Evolutionary conservation across 2,113 vertebrate species (phyloP).

Genomic region (Pelusios castaneus): DNA sequence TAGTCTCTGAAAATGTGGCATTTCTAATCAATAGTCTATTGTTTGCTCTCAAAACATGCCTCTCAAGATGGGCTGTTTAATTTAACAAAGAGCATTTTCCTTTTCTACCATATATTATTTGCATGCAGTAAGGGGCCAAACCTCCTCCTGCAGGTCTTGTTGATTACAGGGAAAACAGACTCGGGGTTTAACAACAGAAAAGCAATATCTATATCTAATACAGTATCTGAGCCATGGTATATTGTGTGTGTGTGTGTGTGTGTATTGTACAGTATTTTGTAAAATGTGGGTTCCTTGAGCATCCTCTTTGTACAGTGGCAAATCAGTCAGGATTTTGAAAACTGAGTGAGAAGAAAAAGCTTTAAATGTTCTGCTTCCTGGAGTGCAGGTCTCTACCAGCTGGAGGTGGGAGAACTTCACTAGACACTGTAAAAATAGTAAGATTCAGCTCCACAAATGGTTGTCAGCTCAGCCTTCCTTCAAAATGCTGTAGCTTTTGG

Average conservation of each 20-base stretch:
- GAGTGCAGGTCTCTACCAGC: background rate
- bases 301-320: background rate
- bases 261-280: background rate
- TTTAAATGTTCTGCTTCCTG: background rate
- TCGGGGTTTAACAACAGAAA: background rate
- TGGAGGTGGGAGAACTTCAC: background rate
- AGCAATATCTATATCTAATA: slow-evolving; percentile 5
- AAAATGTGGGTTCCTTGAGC: background rate
- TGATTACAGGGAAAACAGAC: background rate
- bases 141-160: background rate
- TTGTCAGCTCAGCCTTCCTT: background rate
- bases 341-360: background rate
- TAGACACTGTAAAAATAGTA: background rate
- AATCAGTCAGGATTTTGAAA: background rate
- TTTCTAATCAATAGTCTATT: background rate
- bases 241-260: no score
- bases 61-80: slow-evolving; percentile 13
- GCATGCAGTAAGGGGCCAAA: background rate
- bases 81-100: slow-evolving; percentile 32
- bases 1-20: slow-evolving; percentile 1
- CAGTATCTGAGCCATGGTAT: background rate
- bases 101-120: background rate
- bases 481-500: background rate
- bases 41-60: slow-evolving; percentile 38
- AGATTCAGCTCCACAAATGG: background rate